Percentiles rank a stretch among this genome's conserved stretches.
Conservation (phyloP, 1,140 invertebrate species). For the Hydropsyche tenuis region DNA sequence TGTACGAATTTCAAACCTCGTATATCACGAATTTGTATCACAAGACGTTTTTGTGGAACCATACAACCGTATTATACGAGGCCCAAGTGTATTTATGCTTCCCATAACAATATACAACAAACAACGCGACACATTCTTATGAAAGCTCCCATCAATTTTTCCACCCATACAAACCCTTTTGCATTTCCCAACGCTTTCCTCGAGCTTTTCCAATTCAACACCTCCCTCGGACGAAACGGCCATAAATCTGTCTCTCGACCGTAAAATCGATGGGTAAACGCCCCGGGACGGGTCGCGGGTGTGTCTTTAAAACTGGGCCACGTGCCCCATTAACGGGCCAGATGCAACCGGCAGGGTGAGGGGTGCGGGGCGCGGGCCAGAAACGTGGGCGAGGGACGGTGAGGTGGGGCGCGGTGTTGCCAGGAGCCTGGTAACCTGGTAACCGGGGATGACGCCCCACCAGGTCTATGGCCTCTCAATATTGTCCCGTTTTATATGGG, state of each 20-base stretch:
- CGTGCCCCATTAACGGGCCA: constrained; percentile 15
- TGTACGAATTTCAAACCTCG: no score
- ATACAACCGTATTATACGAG: no score
- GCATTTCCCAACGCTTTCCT: background rate
- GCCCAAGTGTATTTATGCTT: no score
- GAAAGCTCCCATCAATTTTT: background rate
- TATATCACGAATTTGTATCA: no score
- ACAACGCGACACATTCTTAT: no score
- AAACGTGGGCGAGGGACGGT: no score
- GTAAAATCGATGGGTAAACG: constrained; percentile 11
- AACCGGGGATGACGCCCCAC: constrained; percentile 23
- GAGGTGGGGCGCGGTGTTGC: no score
- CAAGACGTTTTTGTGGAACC: no score
- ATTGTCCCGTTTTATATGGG: no score
- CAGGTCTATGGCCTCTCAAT: constrained; percentile 29
- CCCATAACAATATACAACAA: no score
- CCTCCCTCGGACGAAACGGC: background rate
- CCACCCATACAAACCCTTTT: no score
- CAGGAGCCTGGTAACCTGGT: constrained; percentile 30
- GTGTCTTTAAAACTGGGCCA: constrained; percentile 18
- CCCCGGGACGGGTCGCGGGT: background rate
- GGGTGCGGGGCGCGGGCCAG: background rate
- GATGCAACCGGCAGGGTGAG: background rate
- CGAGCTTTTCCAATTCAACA: no score
- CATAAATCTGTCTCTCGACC: constrained; percentile 4